phyloP scores from a whole-genome alignment of 1,140 invertebrate genomes.

The Parasteatoda tepidariorum region DNA sequence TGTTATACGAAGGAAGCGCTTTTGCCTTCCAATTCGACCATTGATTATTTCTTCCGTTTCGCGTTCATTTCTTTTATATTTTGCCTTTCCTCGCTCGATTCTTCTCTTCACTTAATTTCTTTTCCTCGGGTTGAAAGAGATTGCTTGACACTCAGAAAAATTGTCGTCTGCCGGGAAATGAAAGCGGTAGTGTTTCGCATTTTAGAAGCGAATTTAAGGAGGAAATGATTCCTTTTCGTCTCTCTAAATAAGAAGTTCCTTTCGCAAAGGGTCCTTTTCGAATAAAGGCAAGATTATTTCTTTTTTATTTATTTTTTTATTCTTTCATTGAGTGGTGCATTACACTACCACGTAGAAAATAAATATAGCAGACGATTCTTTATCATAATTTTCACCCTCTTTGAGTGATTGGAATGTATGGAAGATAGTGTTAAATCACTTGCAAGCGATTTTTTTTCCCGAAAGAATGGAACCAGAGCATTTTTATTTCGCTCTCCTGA shows the following conservation, averaged over 20 bases:
- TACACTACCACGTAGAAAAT: background rate
- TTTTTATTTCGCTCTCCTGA: no score
- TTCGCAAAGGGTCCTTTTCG: background rate
- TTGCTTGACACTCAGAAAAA: background rate
- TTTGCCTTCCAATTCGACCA: constrained; percentile 5
- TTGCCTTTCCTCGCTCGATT: background rate
- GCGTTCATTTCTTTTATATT: background rate
- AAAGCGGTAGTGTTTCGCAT: constrained; percentile 2
- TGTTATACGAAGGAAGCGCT: background rate
- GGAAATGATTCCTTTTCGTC: constrained; percentile 27
- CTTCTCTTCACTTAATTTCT: constrained; percentile 31
- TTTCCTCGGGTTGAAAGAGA: background rate
- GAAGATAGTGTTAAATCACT: no score
- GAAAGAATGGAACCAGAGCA: no score
- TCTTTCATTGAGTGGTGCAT: background rate
- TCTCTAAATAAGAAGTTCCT: background rate
- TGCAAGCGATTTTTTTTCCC: no score
- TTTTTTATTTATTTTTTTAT: background rate
- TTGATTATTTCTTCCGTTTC: constrained; percentile 52
- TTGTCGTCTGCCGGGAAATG: constrained; percentile 10
- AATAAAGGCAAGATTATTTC: background rate
- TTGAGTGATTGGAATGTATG: no score
- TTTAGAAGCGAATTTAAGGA: constrained; percentile 34
- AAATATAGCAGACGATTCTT: background rate
- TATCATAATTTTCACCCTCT: no score